Evolutionary conservation across 2,113 vertebrate species (phyloP), one percentile per base, ranked within the genome.

Genomic region (Atherinomorus stipes): DNA sequence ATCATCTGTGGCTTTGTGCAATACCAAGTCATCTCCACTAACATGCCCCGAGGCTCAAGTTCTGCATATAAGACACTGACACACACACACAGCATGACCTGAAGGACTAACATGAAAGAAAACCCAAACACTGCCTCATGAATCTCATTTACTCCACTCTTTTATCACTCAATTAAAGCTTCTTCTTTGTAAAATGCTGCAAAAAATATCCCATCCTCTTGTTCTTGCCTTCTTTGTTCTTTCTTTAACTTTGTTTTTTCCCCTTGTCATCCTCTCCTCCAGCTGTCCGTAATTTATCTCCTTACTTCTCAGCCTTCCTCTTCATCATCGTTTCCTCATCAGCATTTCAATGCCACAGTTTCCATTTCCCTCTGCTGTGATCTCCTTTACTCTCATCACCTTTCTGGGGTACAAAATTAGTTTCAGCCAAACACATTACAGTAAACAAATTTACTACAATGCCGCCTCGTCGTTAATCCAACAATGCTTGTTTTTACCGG

Each of bases 21-120:
- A n/a, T 52, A 64, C 38, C 34, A 44, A 4, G 51, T 31, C 51
- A 25, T 80, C 56, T 52, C 34, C 18, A 44, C 59, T 38, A 42
- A 73, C 40, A 69, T 54, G 16, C 71, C 80, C 77, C 44, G n/a
- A 62, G 62, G 51, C 57, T 51, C 8, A 0, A 19, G 7, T 34
- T 57, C 66, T 78, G 22, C 42, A 70, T 37, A 37, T 18, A 52
- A 66, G 31, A 53, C 51, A 25, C 18, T 1, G 44, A 68, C 40
- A 70, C 47, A 25, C n/a, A 37, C 18, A 37, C 22, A 31, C 31
- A 67, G 61, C 67, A 57, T 40, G 47, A 66, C 79, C 74, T 65
- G n/a, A 18, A 81, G 52, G 71, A 49, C 11, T 18, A 68, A 72
- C 66, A 82, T 74, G 45, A 80, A 83, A 84, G 64, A 67, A 26